These are phyloP conservation scores for Catharus bicknelli DNA, from an alignment of 2,113 vertebrate genomes.

Conservation along the genomic window DNA sequence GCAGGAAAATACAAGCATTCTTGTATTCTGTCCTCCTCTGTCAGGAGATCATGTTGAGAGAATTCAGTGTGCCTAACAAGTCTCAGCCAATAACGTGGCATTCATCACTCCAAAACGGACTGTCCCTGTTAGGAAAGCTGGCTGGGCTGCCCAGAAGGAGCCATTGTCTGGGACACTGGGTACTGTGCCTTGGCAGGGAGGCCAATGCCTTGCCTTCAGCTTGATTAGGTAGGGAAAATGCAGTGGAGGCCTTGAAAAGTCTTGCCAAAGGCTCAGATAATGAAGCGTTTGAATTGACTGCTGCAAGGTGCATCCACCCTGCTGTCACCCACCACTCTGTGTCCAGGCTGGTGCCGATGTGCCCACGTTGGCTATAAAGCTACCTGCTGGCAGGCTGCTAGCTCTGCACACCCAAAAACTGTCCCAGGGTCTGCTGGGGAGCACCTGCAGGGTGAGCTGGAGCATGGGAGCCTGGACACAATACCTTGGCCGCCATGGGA, in stretches of 20 bases:
- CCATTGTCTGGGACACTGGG: not conserved
- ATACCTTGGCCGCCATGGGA: not conserved
- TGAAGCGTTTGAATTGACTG: not conserved
- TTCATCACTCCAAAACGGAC: conserved; percentile 5
- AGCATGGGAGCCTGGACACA: not conserved
- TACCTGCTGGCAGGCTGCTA: not conserved
- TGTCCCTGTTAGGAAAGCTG: conserved; percentile 4
- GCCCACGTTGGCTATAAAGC: not conserved
- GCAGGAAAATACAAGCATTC: conserved; percentile 28
- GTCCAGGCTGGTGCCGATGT: not conserved
- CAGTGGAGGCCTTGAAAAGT: not conserved
- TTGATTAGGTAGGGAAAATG: conserved; percentile 50
- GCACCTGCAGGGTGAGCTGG: not conserved
- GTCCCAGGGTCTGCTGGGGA: not conserved
- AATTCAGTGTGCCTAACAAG: not conserved
- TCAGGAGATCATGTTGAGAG: conserved; percentile 33
- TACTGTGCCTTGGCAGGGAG: conserved; percentile 32
- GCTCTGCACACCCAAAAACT: not conserved
- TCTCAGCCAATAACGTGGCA: not conserved
- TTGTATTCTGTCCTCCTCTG: conserved; percentile 15
- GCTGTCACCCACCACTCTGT: accelerated
- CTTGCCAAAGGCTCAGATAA: conserved; percentile 15
- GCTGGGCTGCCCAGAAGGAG: conserved; percentile 19
- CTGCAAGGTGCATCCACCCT: not conserved
- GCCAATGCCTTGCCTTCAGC: not conserved